A percentile compares a stretch with the other conserved stretches of the same genome.
These are phyloP conservation scores for Tuta absoluta DNA, from an alignment of 2,888 invertebrate genomes.

Conservation along the genomic window DNA sequence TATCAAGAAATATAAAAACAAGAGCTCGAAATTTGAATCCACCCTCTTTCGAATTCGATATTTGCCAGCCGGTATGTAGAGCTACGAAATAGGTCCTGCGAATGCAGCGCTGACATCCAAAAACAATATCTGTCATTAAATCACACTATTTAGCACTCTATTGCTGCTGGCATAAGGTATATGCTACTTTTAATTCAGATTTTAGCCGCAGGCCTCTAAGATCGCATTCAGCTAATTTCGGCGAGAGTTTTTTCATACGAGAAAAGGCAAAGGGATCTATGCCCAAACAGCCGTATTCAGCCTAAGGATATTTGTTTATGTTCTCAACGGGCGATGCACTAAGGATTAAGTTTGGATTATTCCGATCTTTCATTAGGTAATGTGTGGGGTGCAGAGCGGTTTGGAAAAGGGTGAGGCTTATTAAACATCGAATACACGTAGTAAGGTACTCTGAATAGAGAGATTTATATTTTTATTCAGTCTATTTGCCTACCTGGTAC, in stretches of 20 bases:
- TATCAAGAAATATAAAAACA: conserved; percentile 41
- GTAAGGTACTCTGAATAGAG: background rate
- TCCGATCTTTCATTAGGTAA: conserved; percentile 69
- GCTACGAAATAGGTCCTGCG: background rate
- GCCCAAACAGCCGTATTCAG: conserved; percentile 37
- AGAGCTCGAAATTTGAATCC: conserved; percentile 55
- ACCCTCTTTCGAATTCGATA: conserved; percentile 57
- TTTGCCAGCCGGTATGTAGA: conserved; percentile 34
- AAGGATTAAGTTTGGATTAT: conserved; percentile 55
- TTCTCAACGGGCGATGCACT: background rate
- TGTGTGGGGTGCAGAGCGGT: conserved; percentile 41
- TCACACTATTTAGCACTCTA: too few species aligned
- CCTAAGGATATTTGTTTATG: conserved; percentile 9
- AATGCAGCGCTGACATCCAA: too few species aligned
- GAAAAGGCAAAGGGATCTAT: conserved; percentile 45
- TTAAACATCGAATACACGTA: background rate
- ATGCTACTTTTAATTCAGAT: too few species aligned
- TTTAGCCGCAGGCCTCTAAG: background rate
- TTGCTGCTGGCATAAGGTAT: too few species aligned
- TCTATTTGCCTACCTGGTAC: too few species aligned
- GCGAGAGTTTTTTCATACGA: conserved; percentile 66
- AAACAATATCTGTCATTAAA: too few species aligned
- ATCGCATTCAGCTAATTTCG: conserved; percentile 31
- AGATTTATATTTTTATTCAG: too few species aligned
- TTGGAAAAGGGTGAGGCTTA: conserved; percentile 28